A percentile compares a stretch with the other conserved stretches of the same genome.
Conservation (phyloP, 2,888 invertebrate genomes). For the Hypselothyrea guttata region DNA sequence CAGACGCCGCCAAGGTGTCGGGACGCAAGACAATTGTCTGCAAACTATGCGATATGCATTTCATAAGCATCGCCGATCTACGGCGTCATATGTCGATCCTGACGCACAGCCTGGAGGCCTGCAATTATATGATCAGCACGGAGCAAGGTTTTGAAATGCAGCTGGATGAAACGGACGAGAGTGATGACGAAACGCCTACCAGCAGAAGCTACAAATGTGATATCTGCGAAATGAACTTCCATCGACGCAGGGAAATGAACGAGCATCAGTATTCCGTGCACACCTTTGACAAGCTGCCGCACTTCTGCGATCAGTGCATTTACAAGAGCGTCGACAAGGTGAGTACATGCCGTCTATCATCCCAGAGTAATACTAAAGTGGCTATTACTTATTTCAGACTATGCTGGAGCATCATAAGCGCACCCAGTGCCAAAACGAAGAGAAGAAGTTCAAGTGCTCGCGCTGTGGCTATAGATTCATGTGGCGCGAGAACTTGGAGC, state of each 20-base stretch:
- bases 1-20: constrained; percentile 70
- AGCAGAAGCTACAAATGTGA: constrained; percentile 68
- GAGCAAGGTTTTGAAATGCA: constrained; percentile 79
- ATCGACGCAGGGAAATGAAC: constrained; percentile 76
- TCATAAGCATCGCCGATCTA: constrained; percentile 61
- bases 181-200: constrained; percentile 60
- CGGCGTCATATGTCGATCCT: constrained; percentile 61
- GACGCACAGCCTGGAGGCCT: constrained; percentile 27
- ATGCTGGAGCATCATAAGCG: constrained; percentile 84
- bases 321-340: constrained; percentile 84
- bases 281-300: constrained; percentile 83
- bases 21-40: constrained; percentile 73
- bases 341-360: too few species aligned
- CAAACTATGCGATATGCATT: constrained; percentile 71
- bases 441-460: constrained; percentile 74
- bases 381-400: too few species aligned
- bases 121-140: constrained; percentile 79
- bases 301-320: constrained; percentile 84
- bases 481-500: constrained; percentile 79
- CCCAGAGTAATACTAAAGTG: too few species aligned
- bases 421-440: constrained; percentile 79
- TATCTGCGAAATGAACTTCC: constrained; percentile 72
- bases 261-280: constrained; percentile 79
- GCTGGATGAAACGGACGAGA: constrained; percentile 81
- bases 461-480: constrained; percentile 79